Base-by-base conservation (phyloP, 2,113 vertebrate species). In the Mirza zaza region DNA sequence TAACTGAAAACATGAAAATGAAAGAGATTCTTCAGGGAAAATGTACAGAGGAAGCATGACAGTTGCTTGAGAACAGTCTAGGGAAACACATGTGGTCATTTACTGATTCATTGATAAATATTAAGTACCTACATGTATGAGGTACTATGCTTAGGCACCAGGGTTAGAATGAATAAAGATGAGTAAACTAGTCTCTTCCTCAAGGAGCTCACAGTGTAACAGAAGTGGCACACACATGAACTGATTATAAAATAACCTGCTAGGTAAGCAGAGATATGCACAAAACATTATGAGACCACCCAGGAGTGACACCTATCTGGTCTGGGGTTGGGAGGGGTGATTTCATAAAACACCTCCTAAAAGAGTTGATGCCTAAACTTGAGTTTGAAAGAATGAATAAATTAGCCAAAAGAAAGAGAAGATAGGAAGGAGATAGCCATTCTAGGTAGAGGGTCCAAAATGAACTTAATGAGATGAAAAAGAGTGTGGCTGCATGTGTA, bases 171-270 rank as follows among this genome's bases (percentile, higher is more conserved):
- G 52, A 18, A 55, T 32, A 83, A 21, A 95, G n/a, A 79, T 89
- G 59, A 87, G 39, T 90, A 79, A 84, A 57, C 71, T 76, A 91
- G 59, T 89, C 12, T 94, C 29, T 82, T n/a, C 13, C 9, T 9
- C 18, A 87, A 90, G 39, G 48, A 92, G 48, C 29, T 71, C 67
- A 85, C 29, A 67, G 34, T 80, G 32, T 82, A 95, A 88, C 36
- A 34, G n/a, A 73, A 81, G 17, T 85, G 45, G n/a, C 21, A 91
- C 0, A 86, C 17, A 84, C 11, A 80, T 23, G 36, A 88, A 90
- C 10, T 52, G 5, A 93, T 76, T 93, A 81, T 90, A 96, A 97
- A 91, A 76, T 59, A 88, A 86, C n/a, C 10, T 91, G 29, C 27
- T 70, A 85, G 34, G 73, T 87, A 91, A 81, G 42, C 17, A 55